phyloP scores from a whole-genome alignment of 2,113 vertebrate species.

The Tringa solitaria region DNA sequence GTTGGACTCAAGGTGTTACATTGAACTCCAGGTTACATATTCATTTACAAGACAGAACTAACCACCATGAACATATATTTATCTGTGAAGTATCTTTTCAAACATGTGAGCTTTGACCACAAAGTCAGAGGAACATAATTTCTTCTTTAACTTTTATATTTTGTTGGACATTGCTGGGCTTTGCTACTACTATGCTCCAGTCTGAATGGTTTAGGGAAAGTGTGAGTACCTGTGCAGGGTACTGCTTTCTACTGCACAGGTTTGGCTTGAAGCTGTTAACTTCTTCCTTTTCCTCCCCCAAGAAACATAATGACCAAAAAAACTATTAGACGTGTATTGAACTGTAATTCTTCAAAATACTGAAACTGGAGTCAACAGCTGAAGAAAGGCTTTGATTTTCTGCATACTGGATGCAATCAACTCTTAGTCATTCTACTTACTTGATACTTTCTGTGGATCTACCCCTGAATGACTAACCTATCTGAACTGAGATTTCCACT shows the following conservation, averaged over 20 bases:
- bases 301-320: neutral
- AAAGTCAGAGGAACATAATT: rapidly evolving
- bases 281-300: neutral
- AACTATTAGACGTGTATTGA: neutral
- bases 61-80: neutral
- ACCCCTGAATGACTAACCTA: neutral
- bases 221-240: neutral
- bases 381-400: neutral
- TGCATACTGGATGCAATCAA: neutral
- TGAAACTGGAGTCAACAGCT: neutral
- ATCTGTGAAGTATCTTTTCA: neutral
- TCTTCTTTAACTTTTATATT: neutral
- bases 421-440: neutral
- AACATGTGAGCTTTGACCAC: neutral
- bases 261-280: neutral
- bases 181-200: neutral
- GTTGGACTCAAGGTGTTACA: neutral
- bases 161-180: neutral
- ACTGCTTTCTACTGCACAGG: neutral
- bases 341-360: neutral
- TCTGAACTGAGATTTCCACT: neutral
- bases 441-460: neutral
- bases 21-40: neutral
- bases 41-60: neutral
- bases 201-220: neutral